phyloP scores from a whole-genome alignment of 1,140 invertebrate genomes.

The Pygmarrhopalites habei region DNA sequence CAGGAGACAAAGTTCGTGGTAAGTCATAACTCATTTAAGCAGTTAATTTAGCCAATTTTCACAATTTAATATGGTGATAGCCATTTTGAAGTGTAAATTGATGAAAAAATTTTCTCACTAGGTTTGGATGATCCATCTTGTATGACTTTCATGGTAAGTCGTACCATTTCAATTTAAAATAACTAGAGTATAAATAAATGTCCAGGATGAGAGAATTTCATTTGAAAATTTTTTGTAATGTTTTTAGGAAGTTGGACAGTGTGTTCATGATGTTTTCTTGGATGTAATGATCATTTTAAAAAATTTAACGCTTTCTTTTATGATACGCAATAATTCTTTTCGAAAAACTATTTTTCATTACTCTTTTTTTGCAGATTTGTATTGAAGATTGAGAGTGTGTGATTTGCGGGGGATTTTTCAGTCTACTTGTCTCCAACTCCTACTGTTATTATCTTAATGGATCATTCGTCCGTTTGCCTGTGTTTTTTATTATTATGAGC shows the following conservation, averaged over 20 bases:
- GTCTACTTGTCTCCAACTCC: background rate
- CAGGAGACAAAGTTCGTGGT: constrained; percentile 31
- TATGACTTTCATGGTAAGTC: constrained; percentile 34
- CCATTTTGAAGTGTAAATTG: too few species aligned
- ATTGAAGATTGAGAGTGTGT: background rate
- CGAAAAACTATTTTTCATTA: background rate
- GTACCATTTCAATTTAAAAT: too few species aligned
- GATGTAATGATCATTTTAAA: constrained; percentile 20
- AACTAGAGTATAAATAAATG: too few species aligned
- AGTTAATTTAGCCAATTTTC: too few species aligned
- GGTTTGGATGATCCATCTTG: constrained; percentile 33
- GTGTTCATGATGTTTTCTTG: constrained; percentile 35
- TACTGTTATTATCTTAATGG: background rate
- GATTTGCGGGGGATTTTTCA: background rate
- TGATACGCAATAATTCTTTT: background rate
- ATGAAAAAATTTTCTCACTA: too few species aligned
- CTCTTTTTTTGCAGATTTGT: background rate
- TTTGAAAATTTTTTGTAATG: too few species aligned
- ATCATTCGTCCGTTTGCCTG: background rate
- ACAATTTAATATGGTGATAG: too few species aligned
- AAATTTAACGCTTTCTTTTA: background rate
- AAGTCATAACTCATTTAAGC: too few species aligned
- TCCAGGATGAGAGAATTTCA: too few species aligned
- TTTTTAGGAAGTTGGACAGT: constrained; percentile 32
- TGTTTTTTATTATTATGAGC: background rate